Conservation (phyloP, 2,113 vertebrate species). For the Alosa alosa region DNA sequence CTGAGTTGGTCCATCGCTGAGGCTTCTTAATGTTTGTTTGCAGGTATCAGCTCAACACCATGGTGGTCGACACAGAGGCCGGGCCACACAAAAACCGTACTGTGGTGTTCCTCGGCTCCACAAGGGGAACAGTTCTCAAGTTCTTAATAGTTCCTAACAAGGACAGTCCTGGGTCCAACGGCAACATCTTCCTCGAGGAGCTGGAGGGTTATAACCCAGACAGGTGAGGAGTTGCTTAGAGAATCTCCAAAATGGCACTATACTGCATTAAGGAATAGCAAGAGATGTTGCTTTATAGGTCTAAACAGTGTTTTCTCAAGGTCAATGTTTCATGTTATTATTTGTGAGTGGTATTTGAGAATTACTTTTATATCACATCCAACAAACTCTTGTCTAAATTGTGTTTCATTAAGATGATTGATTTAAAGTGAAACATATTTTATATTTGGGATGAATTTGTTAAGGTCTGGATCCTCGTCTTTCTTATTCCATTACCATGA, state of each 20-base stretch:
- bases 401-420: no score
- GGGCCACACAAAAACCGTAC: conserved; percentile 88
- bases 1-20: neutral
- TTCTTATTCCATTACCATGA: neutral
- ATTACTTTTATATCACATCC: neutral
- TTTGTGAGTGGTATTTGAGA: neutral
- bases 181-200: conserved; percentile 87
- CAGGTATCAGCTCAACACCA: conserved; percentile 92
- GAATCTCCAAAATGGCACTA: no score
- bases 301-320: no score
- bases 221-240: neutral
- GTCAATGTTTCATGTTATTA: neutral
- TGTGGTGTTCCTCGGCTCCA: conserved; percentile 88
- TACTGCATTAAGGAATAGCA: no score
- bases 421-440: no score
- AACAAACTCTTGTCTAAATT: no score
- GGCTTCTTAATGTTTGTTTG: neutral
- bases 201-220: conserved; percentile 91
- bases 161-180: conserved; percentile 70
- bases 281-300: no score
- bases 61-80: conserved; percentile 84
- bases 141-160: conserved; percentile 85
- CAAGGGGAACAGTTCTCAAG: conserved; percentile 87
- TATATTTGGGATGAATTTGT: neutral
- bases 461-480: neutral